These are phyloP conservation scores for Drosophila kanekoi DNA, from an alignment of 2,888 invertebrate genomes.

Conservation along the genomic window DNA sequence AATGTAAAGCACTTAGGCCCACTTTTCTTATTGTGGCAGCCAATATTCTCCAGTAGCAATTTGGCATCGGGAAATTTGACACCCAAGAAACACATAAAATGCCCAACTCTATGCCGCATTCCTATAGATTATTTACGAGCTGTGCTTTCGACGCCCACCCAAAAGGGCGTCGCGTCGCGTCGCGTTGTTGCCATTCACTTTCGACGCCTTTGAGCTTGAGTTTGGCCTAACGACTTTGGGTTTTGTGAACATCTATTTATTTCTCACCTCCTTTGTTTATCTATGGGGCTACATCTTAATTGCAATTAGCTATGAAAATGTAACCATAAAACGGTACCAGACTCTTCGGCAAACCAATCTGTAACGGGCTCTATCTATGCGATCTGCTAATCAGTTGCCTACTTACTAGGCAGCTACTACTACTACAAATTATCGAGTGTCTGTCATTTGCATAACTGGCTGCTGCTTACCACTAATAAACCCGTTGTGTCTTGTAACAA, in stretches of 20 bases:
- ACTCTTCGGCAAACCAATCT: constrained; percentile 4
- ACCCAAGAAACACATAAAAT: constrained; percentile 31
- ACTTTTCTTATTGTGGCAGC: not conserved
- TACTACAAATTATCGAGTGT: constrained; percentile 48
- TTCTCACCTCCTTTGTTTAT: constrained; percentile 66
- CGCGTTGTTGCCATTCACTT: constrained; percentile 43
- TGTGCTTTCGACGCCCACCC: constrained; percentile 42
- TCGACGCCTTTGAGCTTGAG: constrained; percentile 39
- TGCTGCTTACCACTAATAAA: constrained; percentile 57
- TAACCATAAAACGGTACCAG: constrained; percentile 51
- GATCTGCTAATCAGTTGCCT: constrained; percentile 56
- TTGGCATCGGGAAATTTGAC: constrained; percentile 13
- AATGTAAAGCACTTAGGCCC: not conserved
- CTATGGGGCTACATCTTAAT: constrained; percentile 64
- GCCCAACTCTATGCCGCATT: constrained; percentile 14
- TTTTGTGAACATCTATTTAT: constrained; percentile 53
- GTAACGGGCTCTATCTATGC: constrained; percentile 29
- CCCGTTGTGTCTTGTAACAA: constrained; percentile 62
- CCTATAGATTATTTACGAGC: constrained; percentile 45
- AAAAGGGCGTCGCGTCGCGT: constrained; percentile 12
- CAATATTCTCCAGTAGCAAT: constrained; percentile 26
- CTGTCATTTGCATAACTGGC: constrained; percentile 63
- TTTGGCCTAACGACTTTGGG: constrained; percentile 4
- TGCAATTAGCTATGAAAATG: constrained; percentile 75
- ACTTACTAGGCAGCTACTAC: constrained; percentile 46